Percentiles rank a stretch among this genome's conserved stretches.
These are phyloP conservation scores for Platycheirus albimanus DNA, from an alignment of 2,888 invertebrate species.

Conservation along the genomic window DNA sequence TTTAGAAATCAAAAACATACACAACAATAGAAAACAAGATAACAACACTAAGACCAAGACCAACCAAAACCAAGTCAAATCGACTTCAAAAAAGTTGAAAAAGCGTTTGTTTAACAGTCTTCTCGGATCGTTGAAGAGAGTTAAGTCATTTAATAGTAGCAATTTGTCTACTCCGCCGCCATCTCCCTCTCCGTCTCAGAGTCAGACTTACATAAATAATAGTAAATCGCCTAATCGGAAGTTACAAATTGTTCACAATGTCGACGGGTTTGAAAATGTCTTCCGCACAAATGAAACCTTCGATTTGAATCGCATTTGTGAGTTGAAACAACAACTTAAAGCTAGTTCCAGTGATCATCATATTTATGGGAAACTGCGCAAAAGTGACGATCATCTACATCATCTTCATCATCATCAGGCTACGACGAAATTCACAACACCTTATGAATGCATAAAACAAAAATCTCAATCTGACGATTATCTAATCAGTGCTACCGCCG, in stretches of 20 bases:
- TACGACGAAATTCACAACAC: too few species aligned
- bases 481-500: slow-evolving; percentile 52
- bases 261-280: slow-evolving; percentile 79
- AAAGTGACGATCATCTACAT: slow-evolving; percentile 70
- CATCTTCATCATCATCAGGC: too few species aligned
- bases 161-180: slow-evolving; percentile 34
- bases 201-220: too few species aligned
- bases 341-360: slow-evolving; percentile 80
- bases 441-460: slow-evolving; percentile 51
- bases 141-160: slow-evolving; percentile 62
- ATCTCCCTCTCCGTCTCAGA: too few species aligned
- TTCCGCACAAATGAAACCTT: slow-evolving; percentile 81
- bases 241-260: slow-evolving; percentile 80
- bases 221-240: slow-evolving; percentile 27
- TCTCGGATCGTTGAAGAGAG: slow-evolving; percentile 78
- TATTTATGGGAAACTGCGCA: slow-evolving; percentile 79
- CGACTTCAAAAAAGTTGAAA: slow-evolving; percentile 66
- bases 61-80: too few species aligned
- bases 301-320: slow-evolving; percentile 80
- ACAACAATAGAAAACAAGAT: slow-evolving; percentile 30
- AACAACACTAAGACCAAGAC: too few species aligned
- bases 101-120: slow-evolving; percentile 76
- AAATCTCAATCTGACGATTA: slow-evolving; percentile 71
- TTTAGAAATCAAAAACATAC: slow-evolving; percentile 48
- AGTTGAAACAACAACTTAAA: slow-evolving; percentile 78